Conservation (phyloP, 2,113 vertebrate species). For the Chrysochloris asiatica region DNA sequence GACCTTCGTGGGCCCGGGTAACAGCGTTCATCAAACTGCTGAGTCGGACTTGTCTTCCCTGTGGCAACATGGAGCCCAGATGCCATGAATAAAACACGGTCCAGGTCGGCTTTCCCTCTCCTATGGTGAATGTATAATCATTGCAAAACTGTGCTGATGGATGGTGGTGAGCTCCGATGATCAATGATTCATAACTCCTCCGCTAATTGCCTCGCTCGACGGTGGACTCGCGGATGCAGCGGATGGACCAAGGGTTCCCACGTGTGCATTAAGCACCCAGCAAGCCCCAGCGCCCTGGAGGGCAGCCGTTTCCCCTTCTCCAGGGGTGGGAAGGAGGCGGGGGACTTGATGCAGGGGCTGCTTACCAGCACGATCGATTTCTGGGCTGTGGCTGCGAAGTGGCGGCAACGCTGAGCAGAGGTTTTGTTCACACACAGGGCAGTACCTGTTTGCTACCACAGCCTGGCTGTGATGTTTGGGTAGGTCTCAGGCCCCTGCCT, state of each 20-base stretch:
- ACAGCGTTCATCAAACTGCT: not conserved
- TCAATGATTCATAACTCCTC: not conserved
- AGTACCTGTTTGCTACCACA: slow-evolving; percentile 82
- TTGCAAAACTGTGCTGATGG: too few species aligned
- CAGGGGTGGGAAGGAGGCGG: too few species aligned
- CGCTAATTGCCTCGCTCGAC: not conserved
- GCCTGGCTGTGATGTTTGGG: slow-evolving; percentile 84
- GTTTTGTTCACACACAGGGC: fast-evolving
- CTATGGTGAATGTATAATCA: not conserved
- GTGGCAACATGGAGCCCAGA: not conserved
- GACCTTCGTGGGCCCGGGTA: not conserved
- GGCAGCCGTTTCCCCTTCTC: not conserved
- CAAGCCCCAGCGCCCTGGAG: too few species aligned
- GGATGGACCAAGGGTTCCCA: fast-evolving
- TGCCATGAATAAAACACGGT: slow-evolving; percentile 31
- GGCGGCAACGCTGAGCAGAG: too few species aligned
- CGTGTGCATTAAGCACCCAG: not conserved
- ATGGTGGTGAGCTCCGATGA: too few species aligned
- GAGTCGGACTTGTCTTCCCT: not conserved
- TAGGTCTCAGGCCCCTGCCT: slow-evolving; percentile 29
- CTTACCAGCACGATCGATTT: not conserved
- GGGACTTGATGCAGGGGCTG: not conserved
- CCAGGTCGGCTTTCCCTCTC: not conserved
- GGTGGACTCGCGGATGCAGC: too few species aligned
- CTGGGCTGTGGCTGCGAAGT: not conserved